Evolutionary conservation across 2,797 vertebrate species (phyloP).

Genomic region (Poeciliopsis turneri): DNA sequence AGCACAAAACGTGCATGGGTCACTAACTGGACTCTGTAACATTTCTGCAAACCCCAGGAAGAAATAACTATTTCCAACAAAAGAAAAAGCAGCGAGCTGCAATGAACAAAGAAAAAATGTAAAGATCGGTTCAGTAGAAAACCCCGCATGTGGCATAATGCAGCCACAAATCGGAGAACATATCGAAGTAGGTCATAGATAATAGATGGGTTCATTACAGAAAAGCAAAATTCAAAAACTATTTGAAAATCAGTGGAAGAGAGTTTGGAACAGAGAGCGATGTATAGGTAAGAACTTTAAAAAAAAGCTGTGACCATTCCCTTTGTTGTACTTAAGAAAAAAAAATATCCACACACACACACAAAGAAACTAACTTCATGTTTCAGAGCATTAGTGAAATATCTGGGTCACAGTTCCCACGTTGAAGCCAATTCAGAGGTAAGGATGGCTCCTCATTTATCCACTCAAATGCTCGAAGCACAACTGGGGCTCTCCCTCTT

Average conservation of each 20-base stretch:
- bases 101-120: not conserved
- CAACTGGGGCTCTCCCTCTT: constrained; percentile 31
- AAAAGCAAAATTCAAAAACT: not conserved
- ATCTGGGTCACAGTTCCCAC: constrained; percentile 47
- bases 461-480: constrained; percentile 27
- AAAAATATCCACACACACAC: not conserved
- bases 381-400: constrained; percentile 35
- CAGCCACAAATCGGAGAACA: not conserved
- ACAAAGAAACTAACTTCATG: constrained; percentile 10
- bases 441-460: constrained; percentile 34
- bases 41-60: not conserved
- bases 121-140: not conserved
- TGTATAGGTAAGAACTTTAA: not conserved
- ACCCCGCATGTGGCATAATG: not conserved
- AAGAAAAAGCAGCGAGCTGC: not conserved
- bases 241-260: no score
- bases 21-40: not conserved
- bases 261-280: not conserved
- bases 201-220: not conserved
- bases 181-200: not conserved
- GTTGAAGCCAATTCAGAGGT: constrained; percentile 27
- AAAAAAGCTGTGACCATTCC: not conserved
- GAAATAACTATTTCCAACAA: not conserved
- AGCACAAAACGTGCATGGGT: not conserved
- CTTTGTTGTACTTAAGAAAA: not conserved